Base-by-base conservation (phyloP, 2,113 vertebrate genomes). In the zebrafish (Danio rerio) region DNA sequence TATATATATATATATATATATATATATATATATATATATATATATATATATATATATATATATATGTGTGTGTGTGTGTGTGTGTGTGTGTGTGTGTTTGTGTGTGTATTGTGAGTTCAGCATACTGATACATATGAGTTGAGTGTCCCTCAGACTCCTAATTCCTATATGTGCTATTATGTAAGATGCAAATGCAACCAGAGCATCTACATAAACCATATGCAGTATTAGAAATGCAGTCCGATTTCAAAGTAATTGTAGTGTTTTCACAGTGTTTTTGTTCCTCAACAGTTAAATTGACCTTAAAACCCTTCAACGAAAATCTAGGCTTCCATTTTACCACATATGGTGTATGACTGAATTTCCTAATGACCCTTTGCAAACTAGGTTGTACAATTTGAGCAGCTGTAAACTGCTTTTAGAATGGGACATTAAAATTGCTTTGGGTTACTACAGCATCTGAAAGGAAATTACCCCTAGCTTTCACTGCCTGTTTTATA, bases 331-430 rank as follows among this genome's bases (percentile, higher is more conserved):
- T n/a, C 43, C 45, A 50, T 77, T 63, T 62, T 11, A 63, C 18
- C 20, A 16, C 74, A n/a, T 49, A 40, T 16, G 45, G 56, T 50
- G 74, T 63, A 50, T 0, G 45, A 50, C 18, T 63, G 45, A 7
- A 31, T 63, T 63, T 63, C n/a, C 13, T 63, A 77, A 77, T 77
- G 58, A 77, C 13, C 43, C 74, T 31, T 77, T 77, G 20, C 74
- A 77, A 63, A 63, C 58, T 77, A 63, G 58, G 7, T 52, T 71
- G 47, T 52, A 31, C 69, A 71, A 63, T 77, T 63, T 63, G 20
- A 58, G 5, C 45, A 40, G 74, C 18, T 63, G 43, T 77, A 62
- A 77, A 20, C 62, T 16, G 45, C 71, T 73, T 72, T 72, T 61
- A 31, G 58, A 18, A 62, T 59, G 58, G 58, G 45, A 47, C 12